phyloP scores from a whole-genome alignment of 2,797 vertebrate species.

The Synaphobranchus kaupii region DNA sequence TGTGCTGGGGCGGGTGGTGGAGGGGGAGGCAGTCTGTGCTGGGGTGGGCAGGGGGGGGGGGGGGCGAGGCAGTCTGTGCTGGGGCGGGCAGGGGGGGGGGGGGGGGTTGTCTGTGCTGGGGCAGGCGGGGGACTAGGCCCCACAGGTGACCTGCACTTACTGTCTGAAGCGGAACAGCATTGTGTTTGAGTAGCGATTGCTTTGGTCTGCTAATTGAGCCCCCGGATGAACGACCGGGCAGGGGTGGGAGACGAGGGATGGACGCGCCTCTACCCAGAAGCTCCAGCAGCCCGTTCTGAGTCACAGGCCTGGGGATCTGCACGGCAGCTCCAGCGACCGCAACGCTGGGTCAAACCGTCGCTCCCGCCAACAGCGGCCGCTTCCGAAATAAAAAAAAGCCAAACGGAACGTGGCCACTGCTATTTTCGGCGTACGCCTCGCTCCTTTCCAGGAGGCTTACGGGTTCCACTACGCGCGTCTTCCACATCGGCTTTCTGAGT shows the following conservation, averaged over 20 bases:
- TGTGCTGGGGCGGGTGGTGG: too few species aligned
- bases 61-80: too few species aligned
- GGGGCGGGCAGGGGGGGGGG: too few species aligned
- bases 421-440: constrained; percentile 52
- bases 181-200: constrained; percentile 63
- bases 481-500: background rate
- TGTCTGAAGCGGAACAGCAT: constrained; percentile 55
- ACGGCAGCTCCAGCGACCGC: background rate
- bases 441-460: constrained; percentile 33
- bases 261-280: background rate
- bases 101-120: too few species aligned
- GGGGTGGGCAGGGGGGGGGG: too few species aligned
- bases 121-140: constrained; percentile 20
- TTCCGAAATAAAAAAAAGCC: background rate
- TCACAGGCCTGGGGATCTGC: background rate
- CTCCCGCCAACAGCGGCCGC: constrained; percentile 37
- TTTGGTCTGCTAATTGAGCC: constrained; percentile 59
- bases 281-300: background rate
- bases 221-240: constrained; percentile 42
- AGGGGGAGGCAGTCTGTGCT: too few species aligned
- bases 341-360: constrained; percentile 26
- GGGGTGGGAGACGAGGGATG: constrained; percentile 28
- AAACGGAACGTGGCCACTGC: constrained; percentile 19
- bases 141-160: constrained; percentile 49
- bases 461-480: background rate